These are phyloP conservation scores for Drosophila sturtevanti DNA, from an alignment of 1,140 invertebrate genomes.

Conservation along the genomic window DNA sequence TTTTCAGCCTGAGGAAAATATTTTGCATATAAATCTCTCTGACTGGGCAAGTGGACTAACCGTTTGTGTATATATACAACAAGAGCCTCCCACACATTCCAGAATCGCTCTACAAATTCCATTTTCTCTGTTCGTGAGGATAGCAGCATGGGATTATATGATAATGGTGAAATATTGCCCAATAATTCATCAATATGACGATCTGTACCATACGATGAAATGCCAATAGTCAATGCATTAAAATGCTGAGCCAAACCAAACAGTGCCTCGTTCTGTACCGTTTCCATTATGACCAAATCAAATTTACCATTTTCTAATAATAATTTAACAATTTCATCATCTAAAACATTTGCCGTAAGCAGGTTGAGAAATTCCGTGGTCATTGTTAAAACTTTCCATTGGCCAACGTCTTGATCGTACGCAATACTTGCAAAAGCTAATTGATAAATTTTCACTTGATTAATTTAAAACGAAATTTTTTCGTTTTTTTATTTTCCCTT, in stretches of 20 bases:
- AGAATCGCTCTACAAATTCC: constrained; percentile 81
- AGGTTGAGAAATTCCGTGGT: constrained; percentile 61
- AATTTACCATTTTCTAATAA: constrained; percentile 51
- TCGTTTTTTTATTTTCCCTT: constrained; percentile 7
- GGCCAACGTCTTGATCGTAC: constrained; percentile 32
- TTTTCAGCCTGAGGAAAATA: constrained; percentile 66
- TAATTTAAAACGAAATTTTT: background rate
- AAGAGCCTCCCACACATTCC: constrained; percentile 72
- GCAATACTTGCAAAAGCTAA: constrained; percentile 31
- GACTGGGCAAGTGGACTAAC: constrained; percentile 61
- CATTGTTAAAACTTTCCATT: constrained; percentile 51
- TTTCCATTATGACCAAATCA: constrained; percentile 71
- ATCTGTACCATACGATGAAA: constrained; percentile 71
- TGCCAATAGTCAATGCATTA: constrained; percentile 65
- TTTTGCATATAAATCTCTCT: constrained; percentile 75
- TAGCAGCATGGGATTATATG: constrained; percentile 78
- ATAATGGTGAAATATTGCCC: constrained; percentile 67
- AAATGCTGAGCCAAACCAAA: constrained; percentile 75
- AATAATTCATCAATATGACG: constrained; percentile 67
- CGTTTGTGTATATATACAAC: constrained; percentile 42
- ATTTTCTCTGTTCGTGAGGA: constrained; percentile 76
- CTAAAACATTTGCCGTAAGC: constrained; percentile 66
- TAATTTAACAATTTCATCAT: constrained; percentile 45
- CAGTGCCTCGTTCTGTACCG: constrained; percentile 66
- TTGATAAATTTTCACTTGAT: background rate